Conservation (phyloP, 1,140 invertebrate genomes). For the Lordiphosa stackelbergi region DNA sequence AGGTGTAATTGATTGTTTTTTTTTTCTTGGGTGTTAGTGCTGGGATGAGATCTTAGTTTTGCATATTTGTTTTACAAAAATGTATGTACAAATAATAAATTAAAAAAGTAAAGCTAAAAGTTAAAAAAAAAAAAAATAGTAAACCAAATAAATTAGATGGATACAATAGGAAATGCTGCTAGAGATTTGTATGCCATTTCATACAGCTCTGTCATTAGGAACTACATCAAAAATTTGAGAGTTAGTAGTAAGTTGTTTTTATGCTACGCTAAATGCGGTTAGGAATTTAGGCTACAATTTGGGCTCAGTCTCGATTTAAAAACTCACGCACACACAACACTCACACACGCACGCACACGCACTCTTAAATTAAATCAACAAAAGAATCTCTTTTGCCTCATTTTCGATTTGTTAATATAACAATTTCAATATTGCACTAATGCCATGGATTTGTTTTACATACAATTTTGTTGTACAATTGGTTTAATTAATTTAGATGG, state of each 20-base stretch:
- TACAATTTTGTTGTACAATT: conserved; percentile 70
- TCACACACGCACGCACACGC: background rate
- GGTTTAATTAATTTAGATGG: conserved; percentile 22
- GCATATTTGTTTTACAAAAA: conserved; percentile 35
- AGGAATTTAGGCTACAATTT: conserved; percentile 26
- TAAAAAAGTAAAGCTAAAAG: conserved; percentile 38
- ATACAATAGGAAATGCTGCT: conserved; percentile 43
- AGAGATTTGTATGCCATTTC: conserved; percentile 23
- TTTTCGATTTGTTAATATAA: conserved; percentile 61
- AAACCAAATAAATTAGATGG: conserved; percentile 21
- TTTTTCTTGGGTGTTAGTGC: conserved; percentile 36
- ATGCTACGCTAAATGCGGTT: conserved; percentile 51
- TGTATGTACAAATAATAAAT: conserved; percentile 36
- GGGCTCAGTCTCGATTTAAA: conserved; percentile 30
- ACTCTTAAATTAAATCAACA: conserved; percentile 65
- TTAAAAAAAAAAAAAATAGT: conserved; percentile 21
- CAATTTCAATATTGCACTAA: conserved; percentile 54
- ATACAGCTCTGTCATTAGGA: conserved; percentile 30
- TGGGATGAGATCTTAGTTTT: conserved; percentile 35
- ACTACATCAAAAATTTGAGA: conserved; percentile 48
- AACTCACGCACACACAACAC: conserved; percentile 9
- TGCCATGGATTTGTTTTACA: conserved; percentile 35
- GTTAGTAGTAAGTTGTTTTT: conserved; percentile 23
- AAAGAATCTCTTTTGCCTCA: conserved; percentile 46
- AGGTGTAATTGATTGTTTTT: conserved; percentile 16